These are phyloP conservation scores for Mallotus villosus DNA, from an alignment of 2,797 vertebrate genomes.

Conservation along the genomic window DNA sequence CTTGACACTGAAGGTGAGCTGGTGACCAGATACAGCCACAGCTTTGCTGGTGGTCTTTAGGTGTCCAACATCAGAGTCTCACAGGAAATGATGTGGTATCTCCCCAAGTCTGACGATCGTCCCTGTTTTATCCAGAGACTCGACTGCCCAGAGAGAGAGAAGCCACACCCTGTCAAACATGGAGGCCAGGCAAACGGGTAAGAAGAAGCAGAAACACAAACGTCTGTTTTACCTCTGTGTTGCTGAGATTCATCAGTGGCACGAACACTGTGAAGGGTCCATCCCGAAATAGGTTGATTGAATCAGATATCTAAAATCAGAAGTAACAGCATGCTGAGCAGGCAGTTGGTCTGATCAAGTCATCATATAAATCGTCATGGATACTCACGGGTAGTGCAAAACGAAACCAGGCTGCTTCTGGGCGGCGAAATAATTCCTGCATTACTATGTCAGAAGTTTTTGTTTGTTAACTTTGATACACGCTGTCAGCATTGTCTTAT, in stretches of 20 bases:
- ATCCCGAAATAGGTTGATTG: conserved; percentile 55
- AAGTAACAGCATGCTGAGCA: background rate
- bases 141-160: conserved; percentile 43
- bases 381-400: conserved; percentile 69
- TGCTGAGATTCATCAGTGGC: conserved; percentile 66
- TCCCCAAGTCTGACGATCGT: conserved; percentile 65
- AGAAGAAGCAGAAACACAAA: background rate
- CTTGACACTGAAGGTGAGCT: conserved; percentile 71
- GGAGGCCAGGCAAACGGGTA: background rate
- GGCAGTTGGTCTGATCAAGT: background rate
- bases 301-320: conserved; percentile 30
- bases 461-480: background rate
- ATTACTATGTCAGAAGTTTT: conserved; percentile 26
- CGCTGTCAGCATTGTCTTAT: background rate
- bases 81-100: conserved; percentile 84
- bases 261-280: conserved; percentile 86
- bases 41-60: conserved; percentile 70
- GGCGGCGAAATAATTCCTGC: conserved; percentile 61
- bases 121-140: conserved; percentile 60
- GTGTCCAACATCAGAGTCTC: conserved; percentile 72
- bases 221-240: conserved; percentile 57
- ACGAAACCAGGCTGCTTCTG: conserved; percentile 58
- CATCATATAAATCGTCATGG: background rate
- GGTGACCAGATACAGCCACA: conserved; percentile 76
- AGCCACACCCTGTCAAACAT: background rate